Evolutionary conservation across 2,888 invertebrate genomes (phyloP), one percentile per base, ranked within the genome.

Genomic region (Opisthograptis luteolata): DNA sequence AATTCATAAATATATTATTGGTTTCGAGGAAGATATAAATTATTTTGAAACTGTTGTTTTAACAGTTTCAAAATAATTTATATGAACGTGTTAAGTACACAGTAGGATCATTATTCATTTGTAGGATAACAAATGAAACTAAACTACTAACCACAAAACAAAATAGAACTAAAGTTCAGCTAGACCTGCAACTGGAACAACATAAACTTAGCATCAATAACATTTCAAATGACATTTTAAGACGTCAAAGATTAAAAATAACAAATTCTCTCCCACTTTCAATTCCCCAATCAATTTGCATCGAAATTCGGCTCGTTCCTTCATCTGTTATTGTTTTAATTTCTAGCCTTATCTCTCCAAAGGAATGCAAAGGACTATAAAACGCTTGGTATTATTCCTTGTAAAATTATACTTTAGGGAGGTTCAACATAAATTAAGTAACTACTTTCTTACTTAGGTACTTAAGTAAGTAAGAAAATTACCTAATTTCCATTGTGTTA

Each of bases 221-320:
- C 20, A 36, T 34, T 31, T 13, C 20, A 8, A 10, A 25, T 12
- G 46, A 14, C 32, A 40, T 42, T 42, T 36, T 3, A 9, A 35
- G 27, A 35, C 28, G 7, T 14, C 22, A 40, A 44, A 35, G 13
- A 40, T 22, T 40, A 41, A 41, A 51, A 57, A 49, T 40, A 60
- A 55, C 53, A 60, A 39, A 40, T 53, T 49, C 20, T 47, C 31
- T 31, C 25, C 20, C 36, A 9, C 32, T 25, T 25, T 25, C 37
- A 48, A 62, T 56, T 60, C 58, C 53, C 53, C 39, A 36, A 61
- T 58, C 57, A 57, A 63, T 60, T 61, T 52, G 32, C 44, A 61
- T 64, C 43, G 53, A 55, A 64, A 61, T 62, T 64, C 28, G 28
- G 39, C 43, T 61, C 47, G 39, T 55, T 56, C 53, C 55, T 54